Evolutionary conservation across 2,797 vertebrate species (phyloP), one percentile per base, ranked within the genome.

Genomic region (Neolamprologus multifasciatus): DNA sequence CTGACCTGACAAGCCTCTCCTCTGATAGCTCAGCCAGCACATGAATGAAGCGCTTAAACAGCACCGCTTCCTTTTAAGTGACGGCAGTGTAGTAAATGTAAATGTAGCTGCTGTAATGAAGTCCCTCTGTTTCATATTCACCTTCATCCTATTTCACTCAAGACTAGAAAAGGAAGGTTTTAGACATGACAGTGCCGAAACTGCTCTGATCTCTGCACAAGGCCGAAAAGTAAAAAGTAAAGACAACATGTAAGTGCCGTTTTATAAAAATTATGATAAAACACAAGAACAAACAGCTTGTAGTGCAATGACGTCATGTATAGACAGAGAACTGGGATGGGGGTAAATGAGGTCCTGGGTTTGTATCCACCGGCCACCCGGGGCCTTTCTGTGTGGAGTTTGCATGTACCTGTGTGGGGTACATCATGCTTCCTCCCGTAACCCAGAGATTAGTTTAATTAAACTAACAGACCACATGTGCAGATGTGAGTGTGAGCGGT

Each of bases 11-110:
- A 78, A 43, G 38, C 57, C 31, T 64, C 90, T 92, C 57, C 31
- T 64, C 89, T 92, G 86, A 87, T 85, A 93, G 89, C 88, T 94
- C 94, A 93, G 90, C 85, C 94, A 92, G 89, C 85, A 89, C 19
- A 85, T 8, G 76, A 77, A 19, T 8, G 12, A 84, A 45, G 23
- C 14, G 43, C 62, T 38, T 21, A 33, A 83, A 69, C 21, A 3
- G 9, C 81, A 82, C 38, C 48, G 3, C 54, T 78, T 88, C 76
- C 81, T 59, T 52, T 80, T 36, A 19, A 11, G n/a, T 4, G n/a
- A 78, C 0, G 3, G 7, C 36, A 38, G 59, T 64, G 59, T 0
- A 64, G 31, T 38, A 64, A 64, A 74, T 7, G 64, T 51, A 26
- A 54, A 5, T 3, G 14, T 1, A 76, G 7, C 23, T 31, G 43